Base-by-base conservation (phyloP, 2,797 vertebrate species). In the Poliocrania exsul region DNA sequence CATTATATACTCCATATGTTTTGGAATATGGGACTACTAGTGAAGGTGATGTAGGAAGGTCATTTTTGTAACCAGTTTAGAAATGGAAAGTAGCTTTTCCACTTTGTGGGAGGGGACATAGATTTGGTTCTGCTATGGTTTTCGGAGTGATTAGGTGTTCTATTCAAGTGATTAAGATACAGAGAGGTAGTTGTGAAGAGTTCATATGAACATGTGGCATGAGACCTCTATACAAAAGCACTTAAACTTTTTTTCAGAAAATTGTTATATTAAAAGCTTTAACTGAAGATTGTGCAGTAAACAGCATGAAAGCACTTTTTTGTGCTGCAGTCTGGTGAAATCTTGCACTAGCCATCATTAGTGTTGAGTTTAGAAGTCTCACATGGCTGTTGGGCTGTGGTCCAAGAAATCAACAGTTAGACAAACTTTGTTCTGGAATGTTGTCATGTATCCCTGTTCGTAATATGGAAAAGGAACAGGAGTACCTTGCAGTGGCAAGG, bases 121-220 rank as follows among this genome's bases (percentile, higher is more conserved):
- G 7, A 16, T 75, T 78, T 78, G 29, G 10, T 42, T 69, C 35
- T 46, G 10, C 5, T 54, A 13, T 3, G 1, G 7, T 29, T 50
- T 85, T 31, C 33, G 16, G 26, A 26, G 4, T 71, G 16, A 12
- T 61, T 6, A 29, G 50, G 51, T 31, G 5, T 12, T 75, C 42
- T 46, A n/a, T 28, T 14, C 4, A 61, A 65, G 18, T 29, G 16
- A 29, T 38, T 26, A 47, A 92, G 29, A 21, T 40, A 20, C 25
- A 3, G 49, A 8, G 38, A 20, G 19, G 5, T 2, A 18, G 9
- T 33, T 57, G 5, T 18, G 13, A 23, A 37, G 29, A 69, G 25
- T 42, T 67, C 10, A 1, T 13, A 8, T 47, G 58, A 33, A 4
- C 1, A 2, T 81, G 0, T 49, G 28, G 16, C 35, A 12, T n/a